Percentiles rank a stretch among this genome's conserved stretches.
Conservation (phyloP, 1,140 invertebrate species). For the Lucilia sericata region DNA sequence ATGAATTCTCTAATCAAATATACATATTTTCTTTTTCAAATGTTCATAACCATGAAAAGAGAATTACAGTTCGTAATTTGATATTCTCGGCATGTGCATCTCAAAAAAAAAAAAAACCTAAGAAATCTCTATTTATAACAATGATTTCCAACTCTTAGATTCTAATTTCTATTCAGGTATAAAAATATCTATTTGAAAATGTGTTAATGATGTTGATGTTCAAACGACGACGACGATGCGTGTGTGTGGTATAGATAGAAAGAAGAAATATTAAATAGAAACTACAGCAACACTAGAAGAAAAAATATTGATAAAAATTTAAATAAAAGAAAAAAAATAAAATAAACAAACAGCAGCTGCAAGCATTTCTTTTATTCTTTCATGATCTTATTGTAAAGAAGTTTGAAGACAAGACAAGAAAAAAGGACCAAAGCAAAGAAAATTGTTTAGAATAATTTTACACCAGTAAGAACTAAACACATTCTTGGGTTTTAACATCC, state of each 20-base stretch:
- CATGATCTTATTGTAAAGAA: slow-evolving; percentile 16
- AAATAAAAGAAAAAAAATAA: not conserved
- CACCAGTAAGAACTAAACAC: not conserved
- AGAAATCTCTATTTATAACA: slow-evolving; percentile 41
- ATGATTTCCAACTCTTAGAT: not conserved
- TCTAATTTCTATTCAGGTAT: not conserved
- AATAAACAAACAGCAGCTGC: slow-evolving; percentile 27
- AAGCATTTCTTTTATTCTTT: not conserved
- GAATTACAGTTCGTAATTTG: not conserved
- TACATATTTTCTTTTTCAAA: no score
- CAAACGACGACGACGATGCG: not conserved
- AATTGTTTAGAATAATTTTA: not conserved
- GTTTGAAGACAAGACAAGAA: not conserved
- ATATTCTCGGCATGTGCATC: slow-evolving; percentile 30
- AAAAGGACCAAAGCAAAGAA: slow-evolving; percentile 29
- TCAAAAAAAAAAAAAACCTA: not conserved
- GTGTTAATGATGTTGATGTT: not conserved
- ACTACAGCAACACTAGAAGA: not conserved
- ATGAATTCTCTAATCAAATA: no score
- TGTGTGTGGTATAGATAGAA: slow-evolving; percentile 33
- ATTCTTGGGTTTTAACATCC: not conserved
- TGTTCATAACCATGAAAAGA: no score
- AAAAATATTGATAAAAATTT: no score
- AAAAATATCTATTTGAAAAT: not conserved
- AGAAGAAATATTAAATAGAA: not conserved